Conservation (phyloP, 2,113 vertebrate species). For the Actenoides lindsayi region DNA sequence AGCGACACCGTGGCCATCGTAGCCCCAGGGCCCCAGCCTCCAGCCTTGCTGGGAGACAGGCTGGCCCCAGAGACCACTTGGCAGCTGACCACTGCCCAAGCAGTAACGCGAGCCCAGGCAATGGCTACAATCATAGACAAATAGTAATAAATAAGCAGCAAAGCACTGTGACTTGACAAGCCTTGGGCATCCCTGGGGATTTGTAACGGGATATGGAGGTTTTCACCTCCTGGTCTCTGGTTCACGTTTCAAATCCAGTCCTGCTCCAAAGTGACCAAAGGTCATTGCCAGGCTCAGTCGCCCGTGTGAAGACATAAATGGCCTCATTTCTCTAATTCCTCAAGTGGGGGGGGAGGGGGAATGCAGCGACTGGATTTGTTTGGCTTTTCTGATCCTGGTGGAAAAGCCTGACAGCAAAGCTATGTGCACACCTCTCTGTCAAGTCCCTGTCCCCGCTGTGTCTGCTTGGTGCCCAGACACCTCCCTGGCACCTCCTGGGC, state of each 20-base stretch:
- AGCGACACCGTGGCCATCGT: accelerated
- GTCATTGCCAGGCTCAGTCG: conserved; percentile 52
- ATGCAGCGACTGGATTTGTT: not conserved
- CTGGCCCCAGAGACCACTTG: not conserved
- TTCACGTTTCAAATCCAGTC: conserved; percentile 69
- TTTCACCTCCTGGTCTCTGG: conserved; percentile 66
- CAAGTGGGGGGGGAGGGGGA: not conserved
- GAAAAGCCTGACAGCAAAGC: not conserved
- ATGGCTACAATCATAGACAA: not conserved
- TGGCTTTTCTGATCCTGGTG: not conserved
- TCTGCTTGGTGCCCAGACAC: not conserved
- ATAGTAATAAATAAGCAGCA: conserved; percentile 62
- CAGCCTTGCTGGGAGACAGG: not conserved
- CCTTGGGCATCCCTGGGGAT: conserved; percentile 19
- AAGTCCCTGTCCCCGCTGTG: not conserved
- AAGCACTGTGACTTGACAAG: conserved; percentile 49
- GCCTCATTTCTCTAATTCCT: conserved; percentile 58
- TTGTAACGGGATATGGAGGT: conserved; percentile 59
- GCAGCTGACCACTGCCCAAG: not conserved
- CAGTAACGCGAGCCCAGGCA: not conserved
- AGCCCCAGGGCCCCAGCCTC: not conserved
- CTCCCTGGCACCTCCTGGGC: not conserved
- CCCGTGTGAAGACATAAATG: conserved; percentile 39
- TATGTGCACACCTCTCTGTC: accelerated
- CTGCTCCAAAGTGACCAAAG: conserved; percentile 47